phyloP scores from a whole-genome alignment of 2,797 vertebrate genomes.

The Cyprinodon diabolis region DNA sequence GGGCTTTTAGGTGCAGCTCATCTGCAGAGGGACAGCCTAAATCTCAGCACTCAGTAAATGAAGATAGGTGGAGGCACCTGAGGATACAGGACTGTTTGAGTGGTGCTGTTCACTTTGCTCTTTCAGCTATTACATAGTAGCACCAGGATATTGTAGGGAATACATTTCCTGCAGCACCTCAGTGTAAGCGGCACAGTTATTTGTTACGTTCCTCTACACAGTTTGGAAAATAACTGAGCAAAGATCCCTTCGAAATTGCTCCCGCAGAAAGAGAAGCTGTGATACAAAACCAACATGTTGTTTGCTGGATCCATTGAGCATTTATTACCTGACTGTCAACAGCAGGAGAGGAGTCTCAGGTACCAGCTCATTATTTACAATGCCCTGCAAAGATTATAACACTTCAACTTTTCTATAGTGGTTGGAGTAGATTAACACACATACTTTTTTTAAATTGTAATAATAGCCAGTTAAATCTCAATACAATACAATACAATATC shows the following conservation, averaged over 20 bases:
- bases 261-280: constrained; percentile 28
- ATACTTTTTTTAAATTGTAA: no score
- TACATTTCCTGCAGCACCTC: constrained; percentile 15
- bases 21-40: constrained; percentile 37
- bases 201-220: constrained; percentile 7
- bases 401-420: no score
- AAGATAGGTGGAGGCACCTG: constrained; percentile 28
- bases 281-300: constrained; percentile 5
- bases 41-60: constrained; percentile 39
- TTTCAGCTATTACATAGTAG: background rate
- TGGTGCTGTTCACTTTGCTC: constrained; percentile 29
- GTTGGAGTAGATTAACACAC: no score
- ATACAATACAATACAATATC: no score
- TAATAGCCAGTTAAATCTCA: no score
- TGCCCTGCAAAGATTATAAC: background rate
- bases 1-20: constrained; percentile 53
- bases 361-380: constrained; percentile 35
- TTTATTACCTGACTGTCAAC: constrained; percentile 66
- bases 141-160: constrained; percentile 19
- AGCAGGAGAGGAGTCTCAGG: constrained; percentile 69
- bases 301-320: constrained; percentile 20
- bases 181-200: background rate
- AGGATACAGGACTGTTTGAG: constrained; percentile 23
- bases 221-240: constrained; percentile 14
- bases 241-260: constrained; percentile 20